These are phyloP conservation scores for Macaca mulatta DNA, from an alignment of 2,113 vertebrate genomes.

Conservation along the genomic window DNA sequence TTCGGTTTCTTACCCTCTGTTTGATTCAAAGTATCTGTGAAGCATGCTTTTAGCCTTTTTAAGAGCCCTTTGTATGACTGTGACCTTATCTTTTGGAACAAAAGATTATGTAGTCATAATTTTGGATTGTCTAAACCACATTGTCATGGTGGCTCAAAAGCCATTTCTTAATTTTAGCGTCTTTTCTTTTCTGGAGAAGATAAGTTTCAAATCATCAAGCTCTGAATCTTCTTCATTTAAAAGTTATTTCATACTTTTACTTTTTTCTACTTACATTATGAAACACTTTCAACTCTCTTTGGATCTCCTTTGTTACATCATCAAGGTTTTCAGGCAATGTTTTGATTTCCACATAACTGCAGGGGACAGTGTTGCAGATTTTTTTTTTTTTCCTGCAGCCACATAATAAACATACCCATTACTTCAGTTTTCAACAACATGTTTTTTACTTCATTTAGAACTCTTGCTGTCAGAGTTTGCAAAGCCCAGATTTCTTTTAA, in stretches of 20 bases:
- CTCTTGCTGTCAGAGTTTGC: background rate
- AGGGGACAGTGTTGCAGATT: background rate
- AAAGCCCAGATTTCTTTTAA: background rate
- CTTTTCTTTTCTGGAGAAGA: background rate
- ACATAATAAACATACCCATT: background rate
- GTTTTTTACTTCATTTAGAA: background rate
- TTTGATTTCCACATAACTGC: background rate
- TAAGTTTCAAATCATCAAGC: background rate
- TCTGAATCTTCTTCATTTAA: background rate
- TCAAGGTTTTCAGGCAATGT: background rate
- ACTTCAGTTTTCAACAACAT: background rate
- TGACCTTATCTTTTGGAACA: background rate
- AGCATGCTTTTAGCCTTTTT: background rate
- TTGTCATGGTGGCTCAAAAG: background rate
- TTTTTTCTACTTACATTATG: background rate
- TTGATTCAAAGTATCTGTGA: background rate
- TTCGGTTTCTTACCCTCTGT: background rate
- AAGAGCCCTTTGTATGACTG: background rate
- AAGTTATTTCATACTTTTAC: background rate
- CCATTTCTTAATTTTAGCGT: background rate
- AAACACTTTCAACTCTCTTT: background rate
- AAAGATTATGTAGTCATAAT: background rate
- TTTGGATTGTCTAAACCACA: background rate
- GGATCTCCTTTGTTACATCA: background rate
- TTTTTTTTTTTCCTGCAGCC: background rate